Percentiles rank a stretch among this genome's conserved stretches.
phyloP scores from a whole-genome alignment of 2,113 vertebrate genomes.

The Oreochromis niloticus region DNA sequence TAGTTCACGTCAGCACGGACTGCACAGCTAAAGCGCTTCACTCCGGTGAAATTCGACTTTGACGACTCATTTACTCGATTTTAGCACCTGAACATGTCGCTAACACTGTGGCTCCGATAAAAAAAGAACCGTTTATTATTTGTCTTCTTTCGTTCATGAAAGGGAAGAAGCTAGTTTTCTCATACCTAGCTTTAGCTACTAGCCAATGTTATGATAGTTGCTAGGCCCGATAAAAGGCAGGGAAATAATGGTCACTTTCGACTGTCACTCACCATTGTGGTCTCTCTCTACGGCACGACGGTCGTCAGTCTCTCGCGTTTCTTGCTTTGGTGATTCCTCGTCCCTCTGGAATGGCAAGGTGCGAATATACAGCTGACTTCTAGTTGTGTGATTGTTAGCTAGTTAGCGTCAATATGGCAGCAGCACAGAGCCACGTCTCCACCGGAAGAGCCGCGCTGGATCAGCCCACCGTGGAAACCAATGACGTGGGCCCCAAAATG shows the following conservation, averaged over 20 bases:
- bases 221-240: slow-evolving; percentile 33
- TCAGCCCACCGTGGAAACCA: slow-evolving; percentile 42
- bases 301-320: slow-evolving; percentile 11
- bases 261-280: slow-evolving; percentile 60
- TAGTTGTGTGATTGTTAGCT: slow-evolving; percentile 36
- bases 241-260: neutral
- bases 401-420: slow-evolving; percentile 67
- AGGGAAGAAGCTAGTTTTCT: neutral
- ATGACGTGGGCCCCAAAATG: slow-evolving; percentile 50
- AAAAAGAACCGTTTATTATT: neutral
- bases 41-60: neutral
- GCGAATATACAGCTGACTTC: neutral
- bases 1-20: slow-evolving; percentile 46
- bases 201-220: slow-evolving; percentile 48
- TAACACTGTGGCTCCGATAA: neutral
- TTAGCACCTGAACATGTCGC: neutral
- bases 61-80: neutral
- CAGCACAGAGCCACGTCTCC: slow-evolving; percentile 70
- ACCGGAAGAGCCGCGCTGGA: slow-evolving; percentile 58
- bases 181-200: slow-evolving; percentile 1
- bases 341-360: neutral
- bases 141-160: neutral
- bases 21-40: neutral
- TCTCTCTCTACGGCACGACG: slow-evolving; percentile 15
- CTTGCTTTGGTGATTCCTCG: neutral